phyloP scores from a whole-genome alignment of 2,888 invertebrate species.

The Oxyteleia sp. region DNA sequence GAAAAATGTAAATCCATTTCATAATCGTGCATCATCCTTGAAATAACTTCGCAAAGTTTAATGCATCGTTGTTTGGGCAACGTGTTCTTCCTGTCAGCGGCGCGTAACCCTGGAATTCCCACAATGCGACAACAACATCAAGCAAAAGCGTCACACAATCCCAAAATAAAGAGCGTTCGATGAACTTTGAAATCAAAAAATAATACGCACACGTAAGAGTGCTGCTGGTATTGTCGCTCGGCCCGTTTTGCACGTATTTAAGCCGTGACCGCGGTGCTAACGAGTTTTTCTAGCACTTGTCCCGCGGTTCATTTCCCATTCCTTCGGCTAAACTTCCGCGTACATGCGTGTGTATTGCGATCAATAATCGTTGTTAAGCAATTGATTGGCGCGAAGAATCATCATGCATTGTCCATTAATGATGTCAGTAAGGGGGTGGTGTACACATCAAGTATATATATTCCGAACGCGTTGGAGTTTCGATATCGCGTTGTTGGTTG shows the following conservation, averaged over 20 bases:
- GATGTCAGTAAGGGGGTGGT: constrained; percentile 36
- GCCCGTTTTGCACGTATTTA: constrained; percentile 85
- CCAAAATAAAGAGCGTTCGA: constrained; percentile 68
- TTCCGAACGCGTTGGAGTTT: constrained; percentile 51
- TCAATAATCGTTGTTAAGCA: constrained; percentile 66
- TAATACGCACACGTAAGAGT: constrained; percentile 27
- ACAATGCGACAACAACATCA: constrained; percentile 53
- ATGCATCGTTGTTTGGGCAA: constrained; percentile 38
- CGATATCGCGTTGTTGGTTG: constrained; percentile 54
- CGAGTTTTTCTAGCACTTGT: constrained; percentile 79
- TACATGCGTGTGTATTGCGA: constrained; percentile 80
- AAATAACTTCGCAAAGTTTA: constrained; percentile 50
- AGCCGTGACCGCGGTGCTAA: constrained; percentile 84
- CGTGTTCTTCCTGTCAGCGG: constrained; percentile 49
- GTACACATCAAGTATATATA: constrained; percentile 15
- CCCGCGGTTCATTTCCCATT: constrained; percentile 83
- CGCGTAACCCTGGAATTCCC: constrained; percentile 46
- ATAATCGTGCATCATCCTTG: constrained; percentile 20
- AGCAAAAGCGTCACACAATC: constrained; percentile 30
- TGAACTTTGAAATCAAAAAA: constrained; percentile 69
- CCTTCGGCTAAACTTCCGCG: constrained; percentile 84
- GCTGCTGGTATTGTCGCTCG: constrained; percentile 39
- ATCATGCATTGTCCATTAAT: constrained; percentile 55
- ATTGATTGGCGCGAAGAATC: constrained; percentile 62
- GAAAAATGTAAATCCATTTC: constrained; percentile 33